phyloP scores from a whole-genome alignment of 2,797 vertebrate species.

The Syngnathus acus region DNA sequence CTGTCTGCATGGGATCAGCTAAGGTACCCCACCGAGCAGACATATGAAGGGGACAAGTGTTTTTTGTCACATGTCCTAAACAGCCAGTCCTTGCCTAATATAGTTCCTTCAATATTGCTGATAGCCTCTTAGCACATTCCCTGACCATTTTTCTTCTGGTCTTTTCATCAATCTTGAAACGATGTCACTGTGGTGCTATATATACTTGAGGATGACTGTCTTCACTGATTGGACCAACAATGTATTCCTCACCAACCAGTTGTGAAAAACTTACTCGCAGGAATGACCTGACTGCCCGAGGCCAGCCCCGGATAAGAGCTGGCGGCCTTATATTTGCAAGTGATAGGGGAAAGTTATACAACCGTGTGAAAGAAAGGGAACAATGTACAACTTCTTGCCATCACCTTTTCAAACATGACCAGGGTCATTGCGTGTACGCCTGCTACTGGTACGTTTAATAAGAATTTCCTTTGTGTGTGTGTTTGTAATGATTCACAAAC shows the following conservation, averaged over 20 bases:
- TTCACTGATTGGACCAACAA: conserved; percentile 23
- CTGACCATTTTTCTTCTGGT: too few species aligned
- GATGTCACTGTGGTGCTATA: too few species aligned
- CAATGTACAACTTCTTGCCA: conserved; percentile 47
- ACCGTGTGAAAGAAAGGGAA: conserved; percentile 31
- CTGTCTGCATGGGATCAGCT: too few species aligned
- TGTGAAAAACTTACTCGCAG: conserved; percentile 67
- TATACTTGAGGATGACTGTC: too few species aligned
- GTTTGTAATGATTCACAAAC: background rate
- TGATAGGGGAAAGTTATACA: conserved; percentile 56
- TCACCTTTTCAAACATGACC: conserved; percentile 52
- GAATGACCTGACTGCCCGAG: conserved; percentile 57
- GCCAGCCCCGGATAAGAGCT: conserved; percentile 59
- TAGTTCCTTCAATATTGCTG: too few species aligned
- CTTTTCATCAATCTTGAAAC: too few species aligned
- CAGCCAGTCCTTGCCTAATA: too few species aligned
- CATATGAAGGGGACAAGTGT: too few species aligned
- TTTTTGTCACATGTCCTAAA: too few species aligned
- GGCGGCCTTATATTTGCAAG: conserved; percentile 44
- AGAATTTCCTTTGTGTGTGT: background rate
- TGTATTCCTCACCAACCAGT: conserved; percentile 49
- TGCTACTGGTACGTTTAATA: background rate
- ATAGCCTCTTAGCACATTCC: too few species aligned
- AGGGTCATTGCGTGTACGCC: conserved; percentile 31
- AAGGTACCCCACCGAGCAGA: too few species aligned